Base-by-base conservation (phyloP, 2,797 vertebrate species). In the Rhinogobio ventralis region DNA sequence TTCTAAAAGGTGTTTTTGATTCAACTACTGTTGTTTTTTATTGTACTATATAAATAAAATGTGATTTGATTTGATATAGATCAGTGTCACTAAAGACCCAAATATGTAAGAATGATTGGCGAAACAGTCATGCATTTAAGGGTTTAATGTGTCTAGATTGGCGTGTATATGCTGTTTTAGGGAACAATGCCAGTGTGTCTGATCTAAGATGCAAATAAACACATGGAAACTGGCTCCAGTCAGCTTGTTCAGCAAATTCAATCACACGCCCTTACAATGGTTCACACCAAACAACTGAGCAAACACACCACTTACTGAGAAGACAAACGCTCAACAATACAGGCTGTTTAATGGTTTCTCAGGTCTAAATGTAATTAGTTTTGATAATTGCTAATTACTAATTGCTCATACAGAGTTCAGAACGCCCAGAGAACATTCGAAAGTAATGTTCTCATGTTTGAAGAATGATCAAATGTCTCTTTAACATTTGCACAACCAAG, bases 251-350 rank as follows among this genome's bases (percentile, higher is more conserved):
- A 13, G 33, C 79, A 13, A 19, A 46, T 55, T 2, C 15, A 25
- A 39, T 8, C 11, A 23, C 79, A 71, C 67, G 0, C 51, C 51
- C 67, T 57, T 13, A 14, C 36, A 2, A 1, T 7, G n/a, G 9
- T 72, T 71, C n/a, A 60, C 67, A 60, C 36, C 39, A 62, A 49
- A 62, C 68, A 60, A 72, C 45, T n/a, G 51, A 81, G 67, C 49
- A 1, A 20, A 11, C 36, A 45, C 51, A 1, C 1, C 36, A 45
- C n/a, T 30, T 10, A 60, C 53, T 33, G 36, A 42, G 20, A 6
- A 46, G 15, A 33, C 80, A 46, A 30, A 72, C 5, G 7, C 14
- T 57, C 19, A 17, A 1, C 20, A 6, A 62, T 2, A 39, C 45
- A 42, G 53, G 30, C 20, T 13, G 13, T 3, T 55, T 51, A 3